Base-by-base conservation (phyloP, 1,140 invertebrate species). In the Drosophila kepulauana region DNA sequence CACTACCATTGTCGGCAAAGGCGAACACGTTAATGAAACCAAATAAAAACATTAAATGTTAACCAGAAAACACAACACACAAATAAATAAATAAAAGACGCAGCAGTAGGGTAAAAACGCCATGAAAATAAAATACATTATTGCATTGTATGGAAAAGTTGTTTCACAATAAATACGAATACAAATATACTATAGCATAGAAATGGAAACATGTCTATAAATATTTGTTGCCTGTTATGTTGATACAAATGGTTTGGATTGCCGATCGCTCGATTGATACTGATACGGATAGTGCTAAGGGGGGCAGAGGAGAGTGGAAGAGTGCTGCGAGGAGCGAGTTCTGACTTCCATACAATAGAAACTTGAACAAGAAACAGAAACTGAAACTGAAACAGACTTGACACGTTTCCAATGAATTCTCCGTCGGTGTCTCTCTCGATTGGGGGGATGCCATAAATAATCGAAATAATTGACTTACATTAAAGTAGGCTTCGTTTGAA, bases 21-120 rank as follows among this genome's bases (percentile, higher is more conserved):
- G 63, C 68, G 75, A 79, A 69, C 63, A 64, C 76, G 71, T 82
- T 79, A 84, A 88, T 78, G 85, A 87, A 84, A 87, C 74, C 77
- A 88, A 87, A 87, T 81, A 88, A 82, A 87, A 87, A 78, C 77
- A 87, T 82, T 73, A 71, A 87, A 76, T 78, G 78, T 61, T 79
- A 78, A 71, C 69, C 57, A 71, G 49, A 69, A 85, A 71, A 62
- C 30, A 71, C 68, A 52, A 70, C 49, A 64, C 20, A 48, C 20
- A 16, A 57, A 57, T 41, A 57, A 57, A 41, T 57, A 57, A 41
- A 54, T 54, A 54, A 54, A 49, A 74, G 20, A 10, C 6, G 45
- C 64, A 41, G 43, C 64, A 71, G 72, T 52, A 15, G 28, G 51
- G 6, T 15, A 75, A 62, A 28, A 20, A 49, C 57, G 68, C 59